Percentiles rank a stretch among this genome's conserved stretches.
Evolutionary conservation across 2,113 vertebrate species (phyloP).

Genomic region (Microtus richardsoni): DNA sequence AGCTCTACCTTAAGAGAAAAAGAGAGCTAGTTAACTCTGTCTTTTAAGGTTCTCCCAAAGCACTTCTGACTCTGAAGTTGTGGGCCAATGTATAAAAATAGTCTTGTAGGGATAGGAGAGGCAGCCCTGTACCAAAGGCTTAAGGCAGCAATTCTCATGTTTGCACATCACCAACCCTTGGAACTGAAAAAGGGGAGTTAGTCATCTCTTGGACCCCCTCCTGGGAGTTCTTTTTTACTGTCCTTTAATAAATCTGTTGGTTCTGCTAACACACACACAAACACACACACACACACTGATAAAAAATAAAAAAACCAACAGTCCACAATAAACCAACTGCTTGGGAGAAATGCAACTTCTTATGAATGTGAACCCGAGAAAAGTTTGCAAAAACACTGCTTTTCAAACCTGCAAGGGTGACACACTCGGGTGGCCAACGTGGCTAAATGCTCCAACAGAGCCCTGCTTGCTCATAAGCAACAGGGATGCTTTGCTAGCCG

Average conservation of each 20-base stretch:
- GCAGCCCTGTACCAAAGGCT: neutral
- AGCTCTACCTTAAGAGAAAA: neutral
- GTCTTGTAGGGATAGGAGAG: neutral
- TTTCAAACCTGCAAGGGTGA: neutral
- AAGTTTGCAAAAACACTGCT: neutral
- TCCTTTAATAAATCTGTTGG: neutral
- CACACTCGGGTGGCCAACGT: neutral
- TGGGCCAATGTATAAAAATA: conserved; percentile 36
- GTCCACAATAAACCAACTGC: neutral
- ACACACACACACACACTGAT: neutral
- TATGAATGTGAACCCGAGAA: neutral
- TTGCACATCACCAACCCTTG: neutral
- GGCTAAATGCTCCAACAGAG: neutral
- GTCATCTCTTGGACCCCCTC: neutral
- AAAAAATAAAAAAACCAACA: neutral
- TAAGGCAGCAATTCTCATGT: neutral
- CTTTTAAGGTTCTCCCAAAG: neutral
- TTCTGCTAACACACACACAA: neutral
- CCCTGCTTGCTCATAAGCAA: neutral
- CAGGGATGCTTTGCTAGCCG: too few species aligned
- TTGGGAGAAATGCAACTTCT: neutral
- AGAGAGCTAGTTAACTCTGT: neutral
- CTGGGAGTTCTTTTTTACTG: neutral
- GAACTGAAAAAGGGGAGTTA: neutral
- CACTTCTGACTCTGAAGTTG: neutral